Percentiles rank a stretch among this genome's conserved stretches.
Evolutionary conservation across 2,888 invertebrate genomes (phyloP).

Genomic region (Pollenia griseotomentosa): DNA sequence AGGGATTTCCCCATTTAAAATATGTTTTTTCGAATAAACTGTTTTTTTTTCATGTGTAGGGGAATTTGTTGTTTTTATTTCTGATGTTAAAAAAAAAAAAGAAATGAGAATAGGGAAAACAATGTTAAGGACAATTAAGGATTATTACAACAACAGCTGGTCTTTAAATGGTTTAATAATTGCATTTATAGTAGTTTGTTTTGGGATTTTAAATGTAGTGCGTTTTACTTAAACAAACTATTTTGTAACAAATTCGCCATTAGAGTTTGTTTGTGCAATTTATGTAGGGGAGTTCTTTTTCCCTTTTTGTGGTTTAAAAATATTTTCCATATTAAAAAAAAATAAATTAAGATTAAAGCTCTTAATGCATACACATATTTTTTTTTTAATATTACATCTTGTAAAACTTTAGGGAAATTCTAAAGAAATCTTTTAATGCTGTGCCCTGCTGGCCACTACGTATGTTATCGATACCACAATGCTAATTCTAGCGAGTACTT

Average conservation of each 20-base stretch:
- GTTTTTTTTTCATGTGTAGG: neutral
- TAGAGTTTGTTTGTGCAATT: neutral
- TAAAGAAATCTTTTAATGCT: too few species aligned
- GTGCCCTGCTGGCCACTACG: too few species aligned
- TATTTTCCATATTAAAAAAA: neutral
- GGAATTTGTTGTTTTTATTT: neutral
- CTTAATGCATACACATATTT: too few species aligned
- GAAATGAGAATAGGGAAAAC: neutral
- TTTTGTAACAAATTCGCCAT: neutral
- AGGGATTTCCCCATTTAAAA: slow-evolving; percentile 14
- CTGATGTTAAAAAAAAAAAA: slow-evolving; percentile 3
- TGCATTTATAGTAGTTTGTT: slow-evolving; percentile 46
- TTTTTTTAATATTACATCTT: too few species aligned
- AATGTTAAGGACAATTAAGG: slow-evolving; percentile 37
- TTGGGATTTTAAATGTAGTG: neutral
- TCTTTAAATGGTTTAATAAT: slow-evolving; percentile 51
- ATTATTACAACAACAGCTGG: slow-evolving; percentile 48
- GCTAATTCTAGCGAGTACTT: too few species aligned
- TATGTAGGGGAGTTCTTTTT: neutral
- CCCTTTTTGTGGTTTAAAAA: neutral
- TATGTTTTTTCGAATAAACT: neutral
- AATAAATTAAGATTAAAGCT: too few species aligned
- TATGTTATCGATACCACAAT: too few species aligned
- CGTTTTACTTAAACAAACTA: neutral
- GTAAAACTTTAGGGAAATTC: too few species aligned